phyloP scores from a whole-genome alignment of 1,140 invertebrate genomes.

The Palaemon carinicauda region DNA sequence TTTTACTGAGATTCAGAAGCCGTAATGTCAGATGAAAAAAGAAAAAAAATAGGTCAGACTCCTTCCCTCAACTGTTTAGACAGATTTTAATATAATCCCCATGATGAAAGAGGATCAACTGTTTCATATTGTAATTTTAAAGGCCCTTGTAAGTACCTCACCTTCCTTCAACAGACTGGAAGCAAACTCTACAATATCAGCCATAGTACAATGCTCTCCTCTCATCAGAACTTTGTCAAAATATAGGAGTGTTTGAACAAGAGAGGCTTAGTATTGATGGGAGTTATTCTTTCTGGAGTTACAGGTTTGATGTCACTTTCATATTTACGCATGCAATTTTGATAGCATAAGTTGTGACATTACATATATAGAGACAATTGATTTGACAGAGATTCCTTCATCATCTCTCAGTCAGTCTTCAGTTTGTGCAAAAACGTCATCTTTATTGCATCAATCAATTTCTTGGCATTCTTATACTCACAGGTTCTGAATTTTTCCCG shows the following conservation, averaged over 20 bases:
- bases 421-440: too few species aligned
- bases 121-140: conserved; percentile 8
- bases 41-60: conserved; percentile 1
- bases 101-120: not conserved
- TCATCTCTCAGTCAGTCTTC: too few species aligned
- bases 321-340: not conserved
- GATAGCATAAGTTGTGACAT: not conserved
- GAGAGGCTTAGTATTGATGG: not conserved
- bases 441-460: not conserved
- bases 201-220: not conserved
- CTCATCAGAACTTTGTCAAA: not conserved
- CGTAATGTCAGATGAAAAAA: not conserved
- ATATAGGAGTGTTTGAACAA: not conserved
- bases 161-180: not conserved
- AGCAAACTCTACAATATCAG: too few species aligned
- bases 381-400: not conserved
- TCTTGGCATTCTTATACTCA: not conserved
- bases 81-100: not conserved
- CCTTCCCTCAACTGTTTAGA: not conserved
- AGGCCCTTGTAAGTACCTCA: not conserved
- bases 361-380: not conserved
- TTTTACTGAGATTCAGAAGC: too few species aligned
- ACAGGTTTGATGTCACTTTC: not conserved
- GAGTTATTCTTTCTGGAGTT: too few species aligned
- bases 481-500: not conserved